Evolutionary conservation across 2,888 invertebrate genomes (phyloP), one percentile per base, ranked within the genome.

Genomic region (Orthonychiurus folsomi): DNA sequence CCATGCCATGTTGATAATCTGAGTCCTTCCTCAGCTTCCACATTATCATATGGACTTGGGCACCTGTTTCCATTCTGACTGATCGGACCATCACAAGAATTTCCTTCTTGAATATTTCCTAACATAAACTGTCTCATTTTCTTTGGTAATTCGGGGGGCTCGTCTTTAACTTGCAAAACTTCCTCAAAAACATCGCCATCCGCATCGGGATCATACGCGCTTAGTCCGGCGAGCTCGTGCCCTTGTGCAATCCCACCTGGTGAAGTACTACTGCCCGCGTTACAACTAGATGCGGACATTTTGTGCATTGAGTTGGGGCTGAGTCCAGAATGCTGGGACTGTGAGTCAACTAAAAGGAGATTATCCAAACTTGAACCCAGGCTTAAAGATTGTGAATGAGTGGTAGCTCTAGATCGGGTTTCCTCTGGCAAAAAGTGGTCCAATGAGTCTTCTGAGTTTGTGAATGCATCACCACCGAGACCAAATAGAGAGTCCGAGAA

Each of bases 1-100:
- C 62, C 65, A 59, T 67, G 67, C 67, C 67, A 67, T n/a, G 60
- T 65, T 12, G 60, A 26, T 3, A 62, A 48, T 59, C 71, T 71
- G 50, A 67, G 67, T 47, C 68, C 69, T 52, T 63, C 63, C 21
- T 50, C 66, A n/a, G 59, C 66, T 50, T 66, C 68, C 15, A 73
- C 71, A 63, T 73, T 73, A 50, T 73, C 73, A 64, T 73, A 73
- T 0, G 73, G 73, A 56, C 69, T 69, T 3, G 68, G 70, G 53
- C 67, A 68, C 50, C 72, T 56, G 23, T 56, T 48, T 50, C 63
- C 52, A 27, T 57, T 52, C n/a, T n/a, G n/a, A 5, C 54, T 50
- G 54, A 53, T 58, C 1, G 20, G 26, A 20, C 18, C 53, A 18
- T 3, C 5, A 20, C 12, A n/a, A 52, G 5, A 20, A 23, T 1